Evolutionary conservation across 2,888 invertebrate genomes (phyloP).

Genomic region (Heterodera filipjevi): DNA sequence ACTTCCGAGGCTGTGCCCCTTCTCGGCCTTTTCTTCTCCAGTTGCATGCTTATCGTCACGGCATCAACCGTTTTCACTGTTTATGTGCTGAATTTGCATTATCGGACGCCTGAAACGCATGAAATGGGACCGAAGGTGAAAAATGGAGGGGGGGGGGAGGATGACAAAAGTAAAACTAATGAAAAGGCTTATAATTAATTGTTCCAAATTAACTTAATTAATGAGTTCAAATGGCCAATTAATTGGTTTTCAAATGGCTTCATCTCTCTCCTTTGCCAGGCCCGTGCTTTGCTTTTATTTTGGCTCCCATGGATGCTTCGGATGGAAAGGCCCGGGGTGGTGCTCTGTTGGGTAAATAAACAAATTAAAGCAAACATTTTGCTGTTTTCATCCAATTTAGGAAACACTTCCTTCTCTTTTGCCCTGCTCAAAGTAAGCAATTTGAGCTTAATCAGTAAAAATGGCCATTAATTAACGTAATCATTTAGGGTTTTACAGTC

Average conservation of each 20-base stretch:
- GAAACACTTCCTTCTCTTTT: constrained; percentile 57
- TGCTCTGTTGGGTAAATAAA: constrained; percentile 19
- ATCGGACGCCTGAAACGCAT: constrained; percentile 64
- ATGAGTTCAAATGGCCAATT: too few species aligned
- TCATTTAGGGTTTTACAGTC: constrained; percentile 39
- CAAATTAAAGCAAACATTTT: background rate
- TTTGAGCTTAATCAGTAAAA: too few species aligned
- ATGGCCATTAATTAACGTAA: background rate
- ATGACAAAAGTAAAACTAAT: background rate
- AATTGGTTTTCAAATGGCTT: background rate
- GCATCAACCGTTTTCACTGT: constrained; percentile 65
- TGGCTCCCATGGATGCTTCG: constrained; percentile 64
- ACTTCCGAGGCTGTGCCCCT: constrained; percentile 94
- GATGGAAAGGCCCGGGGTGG: constrained; percentile 63
- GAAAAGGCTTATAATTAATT: too few species aligned
- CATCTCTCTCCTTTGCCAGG: constrained; percentile 44
- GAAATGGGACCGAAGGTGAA: constrained; percentile 62
- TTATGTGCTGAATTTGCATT: constrained; percentile 65
- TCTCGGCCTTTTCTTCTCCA: constrained; percentile 72
- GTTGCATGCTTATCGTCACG: constrained; percentile 65
- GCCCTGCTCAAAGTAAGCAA: constrained; percentile 43
- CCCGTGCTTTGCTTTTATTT: constrained; percentile 59
- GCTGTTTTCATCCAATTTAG: constrained; percentile 1
- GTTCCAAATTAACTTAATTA: too few species aligned
- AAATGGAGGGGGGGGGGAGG: background rate